Conservation (phyloP, 2,888 invertebrate species). For the Brachycybe producta region DNA sequence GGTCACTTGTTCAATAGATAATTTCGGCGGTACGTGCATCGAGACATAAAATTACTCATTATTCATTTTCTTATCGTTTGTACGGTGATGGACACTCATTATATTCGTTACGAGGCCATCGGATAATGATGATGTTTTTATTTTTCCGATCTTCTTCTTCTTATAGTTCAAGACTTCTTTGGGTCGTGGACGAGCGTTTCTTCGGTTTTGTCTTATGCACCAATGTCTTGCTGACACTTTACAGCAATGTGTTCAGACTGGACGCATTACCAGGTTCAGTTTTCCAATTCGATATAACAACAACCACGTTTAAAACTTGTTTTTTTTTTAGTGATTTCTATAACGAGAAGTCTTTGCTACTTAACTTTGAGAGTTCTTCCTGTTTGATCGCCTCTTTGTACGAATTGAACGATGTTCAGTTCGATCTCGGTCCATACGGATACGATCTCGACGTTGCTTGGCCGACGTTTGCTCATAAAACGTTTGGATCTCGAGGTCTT, state of each 20-base stretch:
- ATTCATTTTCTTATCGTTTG: no score
- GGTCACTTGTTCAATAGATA: no score
- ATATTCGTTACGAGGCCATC: no score
- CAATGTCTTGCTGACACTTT: constrained; percentile 36
- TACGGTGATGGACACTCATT: no score
- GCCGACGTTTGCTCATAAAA: constrained; percentile 37
- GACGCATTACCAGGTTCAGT: constrained; percentile 23
- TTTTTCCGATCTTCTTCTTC: neutral
- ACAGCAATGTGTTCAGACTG: constrained; percentile 34
- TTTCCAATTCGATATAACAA: neutral
- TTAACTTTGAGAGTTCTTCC: constrained; percentile 27
- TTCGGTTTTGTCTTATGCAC: constrained; percentile 35
- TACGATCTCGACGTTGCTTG: constrained; percentile 36
- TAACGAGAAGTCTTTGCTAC: constrained; percentile 29
- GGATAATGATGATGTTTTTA: neutral
- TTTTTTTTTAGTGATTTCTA: constrained; percentile 32
- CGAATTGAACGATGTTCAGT: constrained; percentile 35
- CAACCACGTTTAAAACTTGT: neutral
- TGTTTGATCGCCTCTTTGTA: constrained; percentile 32
- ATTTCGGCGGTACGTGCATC: no score
- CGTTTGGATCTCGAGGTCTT: neutral
- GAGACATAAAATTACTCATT: no score
- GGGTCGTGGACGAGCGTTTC: constrained; percentile 35
- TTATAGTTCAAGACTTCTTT: constrained; percentile 34
- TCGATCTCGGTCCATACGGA: constrained; percentile 35